These are phyloP conservation scores for Tetrapedia diversipes DNA, from an alignment of 2,888 invertebrate species.

Conservation along the genomic window DNA sequence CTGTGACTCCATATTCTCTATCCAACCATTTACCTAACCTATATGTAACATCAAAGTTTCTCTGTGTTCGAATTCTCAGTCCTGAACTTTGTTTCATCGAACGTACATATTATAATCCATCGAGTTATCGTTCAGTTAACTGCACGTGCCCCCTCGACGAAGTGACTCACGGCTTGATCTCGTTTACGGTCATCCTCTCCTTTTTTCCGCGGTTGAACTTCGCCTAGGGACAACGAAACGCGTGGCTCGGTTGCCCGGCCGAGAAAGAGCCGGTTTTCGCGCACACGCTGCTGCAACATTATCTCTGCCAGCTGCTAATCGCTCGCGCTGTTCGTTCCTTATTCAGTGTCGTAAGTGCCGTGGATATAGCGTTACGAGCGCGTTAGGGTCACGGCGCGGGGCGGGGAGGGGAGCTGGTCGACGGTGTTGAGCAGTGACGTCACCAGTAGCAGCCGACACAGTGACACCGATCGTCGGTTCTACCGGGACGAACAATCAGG, in stretches of 20 bases:
- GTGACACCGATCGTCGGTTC: constrained; percentile 73
- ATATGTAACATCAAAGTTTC: too few relatives aligned
- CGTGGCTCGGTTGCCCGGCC: constrained; percentile 12
- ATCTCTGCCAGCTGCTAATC: constrained; percentile 67
- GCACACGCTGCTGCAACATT: constrained; percentile 51
- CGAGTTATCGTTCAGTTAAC: neutral
- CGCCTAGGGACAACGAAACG: constrained; percentile 25
- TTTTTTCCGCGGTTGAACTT: neutral
- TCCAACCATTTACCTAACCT: too few relatives aligned
- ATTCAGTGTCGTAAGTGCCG: constrained; percentile 62
- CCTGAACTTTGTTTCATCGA: too few relatives aligned
- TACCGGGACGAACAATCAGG: constrained; percentile 55
- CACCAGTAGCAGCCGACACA: constrained; percentile 73
- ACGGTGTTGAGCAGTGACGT: constrained; percentile 70
- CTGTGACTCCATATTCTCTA: too few relatives aligned
- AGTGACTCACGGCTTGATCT: constrained; percentile 20
- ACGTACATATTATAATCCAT: neutral
- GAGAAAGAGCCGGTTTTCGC: constrained; percentile 50
- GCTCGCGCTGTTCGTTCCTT: constrained; percentile 62
- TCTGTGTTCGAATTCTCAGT: too few relatives aligned
- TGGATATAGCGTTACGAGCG: constrained; percentile 36
- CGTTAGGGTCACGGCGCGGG: constrained; percentile 4
- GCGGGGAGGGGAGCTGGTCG: constrained; percentile 36
- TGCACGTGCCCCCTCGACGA: neutral
- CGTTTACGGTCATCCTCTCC: constrained; percentile 13